phyloP scores from a whole-genome alignment of 2,888 invertebrate genomes.

The Yponomeuta plumbellus region DNA sequence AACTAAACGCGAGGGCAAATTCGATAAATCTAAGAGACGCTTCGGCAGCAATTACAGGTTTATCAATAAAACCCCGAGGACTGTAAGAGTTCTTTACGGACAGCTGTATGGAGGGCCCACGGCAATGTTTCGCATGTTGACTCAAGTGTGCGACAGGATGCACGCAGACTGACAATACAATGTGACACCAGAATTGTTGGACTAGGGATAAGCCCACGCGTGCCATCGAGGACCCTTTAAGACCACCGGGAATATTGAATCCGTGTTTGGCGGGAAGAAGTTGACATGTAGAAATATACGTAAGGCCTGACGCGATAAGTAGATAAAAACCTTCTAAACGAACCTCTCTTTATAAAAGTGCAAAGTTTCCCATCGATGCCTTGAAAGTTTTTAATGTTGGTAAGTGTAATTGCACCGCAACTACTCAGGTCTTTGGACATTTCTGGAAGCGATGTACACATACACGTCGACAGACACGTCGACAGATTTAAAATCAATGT shows the following conservation, averaged over 20 bases:
- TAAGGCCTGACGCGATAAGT: too few species aligned
- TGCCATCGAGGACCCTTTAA: background rate
- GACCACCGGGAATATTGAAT: background rate
- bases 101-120: slow-evolving; percentile 14
- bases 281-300: too few species aligned
- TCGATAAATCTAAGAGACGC: slow-evolving; percentile 2
- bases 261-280: background rate
- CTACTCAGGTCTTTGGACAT: too few species aligned
- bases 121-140: slow-evolving; percentile 44
- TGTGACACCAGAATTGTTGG: background rate
- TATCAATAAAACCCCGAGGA: slow-evolving; percentile 3
- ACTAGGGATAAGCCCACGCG: background rate
- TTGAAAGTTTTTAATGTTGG: too few species aligned
- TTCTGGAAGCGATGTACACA: too few species aligned
- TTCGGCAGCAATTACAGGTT: background rate
- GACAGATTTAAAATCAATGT: too few species aligned
- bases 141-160: slow-evolving; percentile 43
- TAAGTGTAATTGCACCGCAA: too few species aligned
- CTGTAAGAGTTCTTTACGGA: background rate
- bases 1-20: background rate
- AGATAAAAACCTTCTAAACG: too few species aligned
- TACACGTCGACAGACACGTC: too few species aligned
- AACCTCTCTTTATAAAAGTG: too few species aligned
- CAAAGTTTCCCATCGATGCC: too few species aligned
- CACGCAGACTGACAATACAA: slow-evolving; percentile 15